Percentiles rank a stretch among this genome's conserved stretches.
These are phyloP conservation scores for Drosophila grimshawi DNA, from an alignment of 1,140 invertebrate species.

Conservation along the genomic window DNA sequence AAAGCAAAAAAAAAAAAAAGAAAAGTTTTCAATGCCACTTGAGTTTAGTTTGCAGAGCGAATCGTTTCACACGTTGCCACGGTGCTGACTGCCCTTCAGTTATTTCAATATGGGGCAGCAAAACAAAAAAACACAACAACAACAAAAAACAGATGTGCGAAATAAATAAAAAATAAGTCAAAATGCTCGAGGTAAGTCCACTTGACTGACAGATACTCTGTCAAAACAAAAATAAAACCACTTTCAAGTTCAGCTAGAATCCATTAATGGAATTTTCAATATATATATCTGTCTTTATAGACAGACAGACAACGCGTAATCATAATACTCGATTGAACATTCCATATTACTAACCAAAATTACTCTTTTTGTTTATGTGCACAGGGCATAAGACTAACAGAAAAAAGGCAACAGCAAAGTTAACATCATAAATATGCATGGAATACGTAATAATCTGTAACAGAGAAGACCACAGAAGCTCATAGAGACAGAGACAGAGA, in stretches of 20 bases:
- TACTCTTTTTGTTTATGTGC: no score
- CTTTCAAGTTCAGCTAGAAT: no score
- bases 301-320: no score
- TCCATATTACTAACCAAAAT: not conserved
- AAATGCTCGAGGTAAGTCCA: not conserved
- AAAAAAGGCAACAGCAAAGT: constrained; percentile 34
- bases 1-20: not conserved
- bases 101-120: constrained; percentile 24
- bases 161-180: constrained; percentile 12
- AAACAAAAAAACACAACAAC: not conserved
- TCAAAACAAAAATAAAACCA: not conserved
- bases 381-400: constrained; percentile 8
- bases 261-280: no score
- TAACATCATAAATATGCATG: constrained; percentile 67
- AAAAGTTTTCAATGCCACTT: constrained; percentile 63
- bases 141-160: not conserved
- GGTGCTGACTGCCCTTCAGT: constrained; percentile 3
- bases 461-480: not conserved
- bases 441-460: constrained; percentile 47
- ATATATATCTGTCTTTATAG: no score
- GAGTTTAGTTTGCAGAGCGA: constrained; percentile 40
- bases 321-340: no score
- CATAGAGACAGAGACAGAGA: not conserved
- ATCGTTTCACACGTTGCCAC: constrained; percentile 32
- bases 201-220: constrained; percentile 1